Conservation (phyloP, 2,113 vertebrate genomes). For the Neolamprologus modestus region DNA sequence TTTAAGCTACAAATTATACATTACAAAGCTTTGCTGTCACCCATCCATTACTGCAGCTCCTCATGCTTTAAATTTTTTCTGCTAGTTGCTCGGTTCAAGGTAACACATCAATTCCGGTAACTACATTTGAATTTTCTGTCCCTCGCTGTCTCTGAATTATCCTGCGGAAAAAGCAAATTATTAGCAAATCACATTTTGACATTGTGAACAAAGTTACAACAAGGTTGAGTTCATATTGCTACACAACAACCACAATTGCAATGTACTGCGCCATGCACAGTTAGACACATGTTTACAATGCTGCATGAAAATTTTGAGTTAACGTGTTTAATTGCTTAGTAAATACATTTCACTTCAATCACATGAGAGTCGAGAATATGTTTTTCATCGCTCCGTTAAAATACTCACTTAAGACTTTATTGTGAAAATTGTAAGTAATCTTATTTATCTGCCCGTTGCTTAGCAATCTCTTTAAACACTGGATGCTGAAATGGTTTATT, state of each 20-base stretch:
- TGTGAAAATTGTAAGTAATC: neutral
- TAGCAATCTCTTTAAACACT: neutral
- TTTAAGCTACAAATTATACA: neutral
- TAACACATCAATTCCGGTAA: neutral
- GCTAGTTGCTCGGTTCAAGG: neutral
- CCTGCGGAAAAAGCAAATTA: neutral
- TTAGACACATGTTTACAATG: neutral
- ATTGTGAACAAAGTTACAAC: neutral
- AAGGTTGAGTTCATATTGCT: neutral
- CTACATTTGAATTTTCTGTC: neutral
- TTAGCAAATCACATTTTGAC: neutral
- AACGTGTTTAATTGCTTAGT: neutral
- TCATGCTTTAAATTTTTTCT: neutral
- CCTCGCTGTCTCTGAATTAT: neutral
- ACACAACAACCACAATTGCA: neutral
- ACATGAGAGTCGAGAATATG: neutral
- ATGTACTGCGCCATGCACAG: neutral
- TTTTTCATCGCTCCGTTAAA: neutral
- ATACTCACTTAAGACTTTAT: neutral
- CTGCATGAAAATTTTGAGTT: neutral
- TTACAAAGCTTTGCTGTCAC: neutral
- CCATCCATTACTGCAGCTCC: neutral
- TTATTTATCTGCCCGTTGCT: neutral
- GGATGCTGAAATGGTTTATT: conserved; percentile 24
- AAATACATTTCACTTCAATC: neutral